Evolutionary conservation across 2,797 vertebrate genomes (phyloP).

Genomic region (Sardinella longiceps): DNA sequence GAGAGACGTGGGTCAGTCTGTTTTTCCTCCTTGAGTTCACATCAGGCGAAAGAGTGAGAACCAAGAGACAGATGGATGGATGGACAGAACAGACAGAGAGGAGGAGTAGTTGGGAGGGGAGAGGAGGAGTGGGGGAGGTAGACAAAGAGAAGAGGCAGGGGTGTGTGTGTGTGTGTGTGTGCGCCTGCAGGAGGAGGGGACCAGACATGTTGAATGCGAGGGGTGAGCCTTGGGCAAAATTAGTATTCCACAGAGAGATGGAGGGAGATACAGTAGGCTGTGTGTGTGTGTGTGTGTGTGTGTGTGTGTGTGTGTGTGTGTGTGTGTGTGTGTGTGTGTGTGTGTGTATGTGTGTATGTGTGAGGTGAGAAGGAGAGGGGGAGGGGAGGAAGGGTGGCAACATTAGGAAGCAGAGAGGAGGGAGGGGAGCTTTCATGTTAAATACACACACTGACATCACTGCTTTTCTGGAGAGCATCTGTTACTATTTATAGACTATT

Average conservation of each 20-base stretch:
- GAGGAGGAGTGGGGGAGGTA: neutral
- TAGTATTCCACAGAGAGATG: slow-evolving; percentile 58
- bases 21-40: neutral
- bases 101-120: neutral
- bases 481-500: slow-evolving; percentile 64
- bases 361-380: slow-evolving; percentile 31
- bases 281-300: too few relatives aligned
- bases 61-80: neutral
- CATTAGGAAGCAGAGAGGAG: neutral
- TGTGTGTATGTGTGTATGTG: slow-evolving; percentile 28
- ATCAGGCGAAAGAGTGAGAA: slow-evolving; percentile 9
- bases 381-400: slow-evolving; percentile 10
- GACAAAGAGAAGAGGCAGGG: slow-evolving; percentile 14
- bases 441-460: slow-evolving; percentile 9
- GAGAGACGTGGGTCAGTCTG: too few relatives aligned
- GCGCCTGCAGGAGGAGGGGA: neutral
- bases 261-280: slow-evolving; percentile 29
- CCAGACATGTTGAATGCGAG: slow-evolving; percentile 67
- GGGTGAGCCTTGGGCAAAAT: slow-evolving; percentile 61
- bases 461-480: slow-evolving; percentile 29
- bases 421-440: neutral
- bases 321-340: too few relatives aligned
- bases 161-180: slow-evolving; percentile 10
- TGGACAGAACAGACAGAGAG: neutral
- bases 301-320: too few relatives aligned